These are phyloP conservation scores for Chymomyza fuscimana DNA, from an alignment of 2,888 invertebrate genomes.

Conservation along the genomic window DNA sequence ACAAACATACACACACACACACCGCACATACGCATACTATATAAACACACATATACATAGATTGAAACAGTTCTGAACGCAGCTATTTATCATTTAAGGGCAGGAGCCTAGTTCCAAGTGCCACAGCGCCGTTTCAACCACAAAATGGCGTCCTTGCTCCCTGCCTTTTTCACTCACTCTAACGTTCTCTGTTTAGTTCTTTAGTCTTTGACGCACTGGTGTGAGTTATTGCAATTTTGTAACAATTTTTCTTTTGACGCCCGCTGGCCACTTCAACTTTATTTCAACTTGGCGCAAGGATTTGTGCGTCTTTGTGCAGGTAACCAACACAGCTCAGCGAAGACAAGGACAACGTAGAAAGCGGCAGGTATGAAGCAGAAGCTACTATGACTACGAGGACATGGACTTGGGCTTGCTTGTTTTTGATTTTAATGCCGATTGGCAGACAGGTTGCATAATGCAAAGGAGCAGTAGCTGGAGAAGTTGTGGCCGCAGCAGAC, in stretches of 20 bases:
- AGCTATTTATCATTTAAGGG: constrained; percentile 58
- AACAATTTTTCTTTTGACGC: constrained; percentile 62
- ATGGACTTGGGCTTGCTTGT: constrained; percentile 34
- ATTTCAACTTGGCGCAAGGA: constrained; percentile 6
- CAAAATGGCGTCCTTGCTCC: background rate
- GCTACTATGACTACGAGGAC: background rate
- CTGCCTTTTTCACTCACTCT: background rate
- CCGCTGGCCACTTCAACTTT: constrained; percentile 29
- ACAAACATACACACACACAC: background rate
- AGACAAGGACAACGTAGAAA: background rate
- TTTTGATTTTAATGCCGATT: constrained; percentile 72
- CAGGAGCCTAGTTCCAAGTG: constrained; percentile 3
- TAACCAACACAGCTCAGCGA: background rate
- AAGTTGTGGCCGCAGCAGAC: constrained; percentile 7
- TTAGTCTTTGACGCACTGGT: constrained; percentile 18
- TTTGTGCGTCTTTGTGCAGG: constrained; percentile 11
- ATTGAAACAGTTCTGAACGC: constrained; percentile 5
- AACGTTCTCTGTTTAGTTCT: constrained; percentile 15
- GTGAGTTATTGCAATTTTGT: constrained; percentile 39
- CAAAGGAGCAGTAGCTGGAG: constrained; percentile 20
- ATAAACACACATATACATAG: background rate
- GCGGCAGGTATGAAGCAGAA: background rate
- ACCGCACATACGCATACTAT: background rate
- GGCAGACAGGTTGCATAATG: constrained; percentile 54
- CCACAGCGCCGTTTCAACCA: background rate